Evolutionary conservation across 1,140 invertebrate species (phyloP).

Genomic region (Hycleus cichorii): DNA sequence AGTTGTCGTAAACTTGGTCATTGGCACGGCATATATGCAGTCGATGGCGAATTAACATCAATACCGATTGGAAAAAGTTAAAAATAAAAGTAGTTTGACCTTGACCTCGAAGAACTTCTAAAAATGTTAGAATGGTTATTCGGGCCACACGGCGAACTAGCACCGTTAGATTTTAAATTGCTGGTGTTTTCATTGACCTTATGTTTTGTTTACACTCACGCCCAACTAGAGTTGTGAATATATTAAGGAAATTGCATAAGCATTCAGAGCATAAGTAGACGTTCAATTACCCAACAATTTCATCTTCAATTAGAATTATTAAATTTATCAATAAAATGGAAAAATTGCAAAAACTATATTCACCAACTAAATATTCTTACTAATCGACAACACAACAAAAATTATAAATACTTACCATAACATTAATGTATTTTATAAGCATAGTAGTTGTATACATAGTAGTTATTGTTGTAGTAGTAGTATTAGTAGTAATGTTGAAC

Average conservation of each 20-base stretch:
- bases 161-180: conserved; percentile 33
- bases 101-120: conserved; percentile 30
- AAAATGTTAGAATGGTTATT: conserved; percentile 30
- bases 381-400: too few species aligned
- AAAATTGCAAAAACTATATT: too few species aligned
- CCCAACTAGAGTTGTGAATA: conserved; percentile 16
- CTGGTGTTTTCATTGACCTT: conserved; percentile 30
- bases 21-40: conserved; percentile 20
- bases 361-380: too few species aligned
- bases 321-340: too few species aligned
- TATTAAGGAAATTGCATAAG: conserved; percentile 20
- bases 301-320: too few species aligned
- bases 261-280: neutral
- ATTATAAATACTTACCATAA: too few species aligned
- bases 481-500: too few species aligned
- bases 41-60: conserved; percentile 17
- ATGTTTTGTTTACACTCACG: conserved; percentile 20
- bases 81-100: conserved; percentile 34
- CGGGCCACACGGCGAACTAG: conserved; percentile 18
- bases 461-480: too few species aligned
- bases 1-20: conserved; percentile 21
- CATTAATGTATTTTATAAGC: too few species aligned
- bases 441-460: too few species aligned
- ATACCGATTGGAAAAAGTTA: conserved; percentile 28
- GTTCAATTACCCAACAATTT: conserved; percentile 12